Conservation (phyloP, 2,113 vertebrate species). For the Xiphophorus hellerii region DNA sequence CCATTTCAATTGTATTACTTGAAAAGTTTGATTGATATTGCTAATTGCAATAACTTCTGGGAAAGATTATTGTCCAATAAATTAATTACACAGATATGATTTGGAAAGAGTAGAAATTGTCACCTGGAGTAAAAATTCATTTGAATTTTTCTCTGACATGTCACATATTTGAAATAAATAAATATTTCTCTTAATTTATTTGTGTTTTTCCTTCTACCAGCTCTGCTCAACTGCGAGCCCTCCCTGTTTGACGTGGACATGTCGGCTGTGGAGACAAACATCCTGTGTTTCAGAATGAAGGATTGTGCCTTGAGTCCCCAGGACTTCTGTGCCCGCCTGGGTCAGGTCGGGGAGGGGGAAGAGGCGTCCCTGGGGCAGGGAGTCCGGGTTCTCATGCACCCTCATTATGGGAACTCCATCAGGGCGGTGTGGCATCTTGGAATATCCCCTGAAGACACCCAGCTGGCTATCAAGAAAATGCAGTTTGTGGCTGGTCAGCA, state of each 20-base stretch:
- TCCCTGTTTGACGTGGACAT: slow-evolving; percentile 76
- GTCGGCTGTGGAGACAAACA: slow-evolving; percentile 83
- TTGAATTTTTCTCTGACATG: too few species aligned
- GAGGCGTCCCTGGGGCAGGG: slow-evolving; percentile 59
- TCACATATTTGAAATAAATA: too few species aligned
- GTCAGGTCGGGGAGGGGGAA: slow-evolving; percentile 72
- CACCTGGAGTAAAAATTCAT: too few species aligned
- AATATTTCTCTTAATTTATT: neutral
- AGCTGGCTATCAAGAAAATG: slow-evolving; percentile 81
- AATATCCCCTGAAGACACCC: slow-evolving; percentile 77
- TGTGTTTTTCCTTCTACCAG: slow-evolving; percentile 33
- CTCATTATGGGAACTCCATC: slow-evolving; percentile 63
- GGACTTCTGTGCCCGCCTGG: slow-evolving; percentile 81
- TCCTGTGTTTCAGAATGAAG: slow-evolving; percentile 71
- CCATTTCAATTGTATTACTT: too few species aligned
- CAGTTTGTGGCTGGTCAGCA: slow-evolving; percentile 74
- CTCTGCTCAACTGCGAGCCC: slow-evolving; percentile 64
- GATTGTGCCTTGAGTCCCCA: slow-evolving; percentile 48
- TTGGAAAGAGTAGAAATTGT: too few species aligned
- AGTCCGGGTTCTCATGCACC: slow-evolving; percentile 79
- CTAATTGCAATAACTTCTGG: too few species aligned
- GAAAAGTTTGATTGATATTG: too few species aligned
- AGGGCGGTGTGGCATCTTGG: slow-evolving; percentile 84
- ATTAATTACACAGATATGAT: too few species aligned
- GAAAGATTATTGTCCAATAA: too few species aligned